Base-by-base conservation (phyloP, 2,797 vertebrate species). In the Scyliorhinus canicula region DNA sequence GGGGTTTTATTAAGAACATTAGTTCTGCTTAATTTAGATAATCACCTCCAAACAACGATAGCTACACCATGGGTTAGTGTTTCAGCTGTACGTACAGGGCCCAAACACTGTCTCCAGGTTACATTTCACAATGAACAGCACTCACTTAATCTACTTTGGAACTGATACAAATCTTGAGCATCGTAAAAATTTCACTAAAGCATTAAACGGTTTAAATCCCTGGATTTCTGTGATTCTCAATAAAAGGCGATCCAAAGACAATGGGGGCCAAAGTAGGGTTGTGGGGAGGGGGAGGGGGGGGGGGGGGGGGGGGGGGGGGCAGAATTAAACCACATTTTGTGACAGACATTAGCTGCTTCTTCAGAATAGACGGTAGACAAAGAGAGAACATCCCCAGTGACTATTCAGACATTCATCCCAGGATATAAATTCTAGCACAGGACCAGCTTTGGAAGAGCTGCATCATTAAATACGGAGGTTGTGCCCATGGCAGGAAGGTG, bases 21-120 rank as follows among this genome's bases (percentile, higher is more conserved):
- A 95, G 55, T 94, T 95, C 47, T 6, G 82, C 79, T 52, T 95
- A 95, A 95, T 95, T 95, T 95, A 52, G 85, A 95, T 95, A 95
- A 95, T 95, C 95, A 84, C 65, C 50, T 93, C n/a, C 93, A 85
- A 52, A 44, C 44, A 55, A 55, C 57, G 71, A 31, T 55, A 74
- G 50, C 77, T 95, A 47, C 31, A 44, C 16, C 14, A 44, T 21
- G 55, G 86, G 86, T n/a, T 60, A n/a, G 31, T 90, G 11, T n/a
- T 60, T 3, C 14, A 57, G 35, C 31, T 57, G 21, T 21, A 24
- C 7, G 26, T 47, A 93, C 55, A 5, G 55, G 1, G 4, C 14
- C 40, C 26, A 55, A 93, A 63, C 55, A 60, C 19, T 19, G 9
- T 60, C 88, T 35, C 9, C 88, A 55, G 50, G 88, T 16, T 65